These are phyloP conservation scores for Heliopora coerulea DNA, from an alignment of 92 coral and sea anemone species.

Conservation along the genomic window DNA sequence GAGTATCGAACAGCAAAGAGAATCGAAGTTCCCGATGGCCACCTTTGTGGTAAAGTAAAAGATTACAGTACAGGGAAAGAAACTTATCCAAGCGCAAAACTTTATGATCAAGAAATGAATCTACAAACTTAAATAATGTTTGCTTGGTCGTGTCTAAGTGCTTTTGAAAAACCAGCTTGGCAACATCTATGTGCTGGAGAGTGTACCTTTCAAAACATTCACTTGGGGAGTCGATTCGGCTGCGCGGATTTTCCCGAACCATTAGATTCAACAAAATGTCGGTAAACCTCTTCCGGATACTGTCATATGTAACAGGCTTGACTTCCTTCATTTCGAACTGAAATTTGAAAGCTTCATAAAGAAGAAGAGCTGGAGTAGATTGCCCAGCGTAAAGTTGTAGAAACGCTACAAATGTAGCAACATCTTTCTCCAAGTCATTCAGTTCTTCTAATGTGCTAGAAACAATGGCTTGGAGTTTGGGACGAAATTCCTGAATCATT, in stretches of 20 bases:
- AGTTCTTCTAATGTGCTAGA: slow-evolving; percentile 62
- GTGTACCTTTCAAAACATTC: slow-evolving; percentile 56
- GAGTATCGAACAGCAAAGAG: slow-evolving; percentile 67
- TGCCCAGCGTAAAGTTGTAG: slow-evolving; percentile 70
- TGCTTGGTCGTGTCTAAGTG: slow-evolving; percentile 19
- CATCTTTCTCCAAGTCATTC: slow-evolving; percentile 57
- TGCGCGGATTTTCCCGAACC: slow-evolving; percentile 50
- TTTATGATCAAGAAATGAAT: slow-evolving; percentile 60
- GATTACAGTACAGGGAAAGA: slow-evolving; percentile 53
- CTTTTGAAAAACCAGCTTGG: slow-evolving; percentile 60
- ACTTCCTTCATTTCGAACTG: slow-evolving; percentile 27
- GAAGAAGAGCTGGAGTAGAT: slow-evolving; percentile 70
- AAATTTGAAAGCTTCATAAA: slow-evolving; percentile 64
- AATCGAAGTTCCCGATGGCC: slow-evolving; percentile 43
- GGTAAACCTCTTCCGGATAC: slow-evolving; percentile 62
- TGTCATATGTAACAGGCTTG: slow-evolving; percentile 58
- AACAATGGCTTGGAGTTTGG: slow-evolving; percentile 59
- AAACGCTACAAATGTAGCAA: slow-evolving; percentile 79
- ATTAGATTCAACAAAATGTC: slow-evolving; percentile 67
- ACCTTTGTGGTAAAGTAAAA: slow-evolving; percentile 64
- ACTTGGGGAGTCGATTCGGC: background rate
- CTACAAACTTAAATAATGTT: slow-evolving; percentile 50
- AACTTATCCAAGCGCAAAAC: slow-evolving; percentile 54
- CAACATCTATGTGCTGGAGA: slow-evolving; percentile 70
- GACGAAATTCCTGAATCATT: slow-evolving; percentile 61